phyloP scores from a whole-genome alignment of 2,113 vertebrate species.

The Bos javanicus region DNA sequence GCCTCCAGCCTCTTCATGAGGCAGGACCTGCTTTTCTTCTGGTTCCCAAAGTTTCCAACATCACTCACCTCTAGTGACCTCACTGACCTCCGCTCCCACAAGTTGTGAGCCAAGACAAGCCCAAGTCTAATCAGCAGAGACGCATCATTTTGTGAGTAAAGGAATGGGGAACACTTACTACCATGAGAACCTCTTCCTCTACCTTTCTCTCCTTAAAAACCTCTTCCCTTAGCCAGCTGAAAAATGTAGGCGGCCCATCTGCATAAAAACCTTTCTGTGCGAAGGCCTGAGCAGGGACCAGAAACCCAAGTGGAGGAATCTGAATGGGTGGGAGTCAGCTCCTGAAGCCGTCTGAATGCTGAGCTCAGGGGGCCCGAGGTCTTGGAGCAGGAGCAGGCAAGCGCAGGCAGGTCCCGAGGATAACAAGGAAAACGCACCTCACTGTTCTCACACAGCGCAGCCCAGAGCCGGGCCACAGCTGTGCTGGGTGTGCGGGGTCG shows the following conservation, averaged over 20 bases:
- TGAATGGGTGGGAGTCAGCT: neutral
- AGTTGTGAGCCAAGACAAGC: neutral
- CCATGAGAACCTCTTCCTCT: neutral
- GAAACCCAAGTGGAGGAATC: neutral
- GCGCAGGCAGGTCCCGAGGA: fast-evolving
- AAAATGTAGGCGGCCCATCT: neutral
- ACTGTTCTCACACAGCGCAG: fast-evolving
- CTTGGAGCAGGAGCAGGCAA: neutral
- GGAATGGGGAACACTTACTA: neutral
- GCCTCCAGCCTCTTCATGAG: neutral
- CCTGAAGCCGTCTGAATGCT: neutral
- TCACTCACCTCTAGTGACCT: neutral
- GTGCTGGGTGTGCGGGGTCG: fast-evolving
- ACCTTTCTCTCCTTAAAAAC: neutral
- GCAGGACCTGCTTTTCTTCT: no score
- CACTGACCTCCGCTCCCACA: neutral
- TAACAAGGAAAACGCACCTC: fast-evolving
- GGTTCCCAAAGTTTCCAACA: neutral
- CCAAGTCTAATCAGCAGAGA: neutral
- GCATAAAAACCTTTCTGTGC: neutral
- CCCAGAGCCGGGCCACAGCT: neutral
- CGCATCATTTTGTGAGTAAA: neutral
- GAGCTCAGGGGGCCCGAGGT: fast-evolving
- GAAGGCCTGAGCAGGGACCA: neutral
- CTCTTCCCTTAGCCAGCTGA: neutral